phyloP scores from a whole-genome alignment of 2,797 vertebrate species.

The Leptodactylus fallax region DNA sequence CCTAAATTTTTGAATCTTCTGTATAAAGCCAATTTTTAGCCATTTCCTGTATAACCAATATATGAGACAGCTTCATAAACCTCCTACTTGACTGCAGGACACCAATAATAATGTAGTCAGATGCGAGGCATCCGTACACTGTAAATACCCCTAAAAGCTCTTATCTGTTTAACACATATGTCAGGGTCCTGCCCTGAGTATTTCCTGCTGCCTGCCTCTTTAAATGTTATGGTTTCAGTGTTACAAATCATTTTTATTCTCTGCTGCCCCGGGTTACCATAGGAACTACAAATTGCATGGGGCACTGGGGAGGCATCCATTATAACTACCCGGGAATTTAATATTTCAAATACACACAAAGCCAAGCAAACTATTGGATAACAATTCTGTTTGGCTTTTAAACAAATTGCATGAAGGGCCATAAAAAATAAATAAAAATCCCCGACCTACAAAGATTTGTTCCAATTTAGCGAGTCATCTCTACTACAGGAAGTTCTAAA shows the following conservation, averaged over 20 bases:
- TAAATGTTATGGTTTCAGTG: slow-evolving; percentile 26
- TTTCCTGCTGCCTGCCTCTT: slow-evolving; percentile 18
- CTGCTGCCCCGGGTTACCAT: slow-evolving; percentile 41
- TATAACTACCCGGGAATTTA: slow-evolving; percentile 41
- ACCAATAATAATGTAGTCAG: not conserved
- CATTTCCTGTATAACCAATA: not conserved
- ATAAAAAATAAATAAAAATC: not conserved
- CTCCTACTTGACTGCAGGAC: not conserved
- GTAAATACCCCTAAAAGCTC: slow-evolving; percentile 6
- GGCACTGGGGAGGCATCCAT: slow-evolving; percentile 50
- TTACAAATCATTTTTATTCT: slow-evolving; percentile 53
- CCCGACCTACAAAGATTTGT: not conserved
- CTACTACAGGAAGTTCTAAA: not conserved
- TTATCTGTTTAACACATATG: slow-evolving; percentile 18
- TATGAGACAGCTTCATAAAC: too few relatives aligned
- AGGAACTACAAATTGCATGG: slow-evolving; percentile 41
- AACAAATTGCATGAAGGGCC: not conserved
- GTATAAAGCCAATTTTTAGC: not conserved
- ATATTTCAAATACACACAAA: slow-evolving; percentile 26
- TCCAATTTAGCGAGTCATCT: not conserved
- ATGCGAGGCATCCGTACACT: not conserved
- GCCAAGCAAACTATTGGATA: slow-evolving; percentile 16
- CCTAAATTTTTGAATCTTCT: too few relatives aligned
- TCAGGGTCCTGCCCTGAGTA: slow-evolving; percentile 3
- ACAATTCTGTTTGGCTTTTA: not conserved